Evolutionary conservation across 2,797 vertebrate genomes (phyloP).

Genomic region (Potorous gilbertii): DNA sequence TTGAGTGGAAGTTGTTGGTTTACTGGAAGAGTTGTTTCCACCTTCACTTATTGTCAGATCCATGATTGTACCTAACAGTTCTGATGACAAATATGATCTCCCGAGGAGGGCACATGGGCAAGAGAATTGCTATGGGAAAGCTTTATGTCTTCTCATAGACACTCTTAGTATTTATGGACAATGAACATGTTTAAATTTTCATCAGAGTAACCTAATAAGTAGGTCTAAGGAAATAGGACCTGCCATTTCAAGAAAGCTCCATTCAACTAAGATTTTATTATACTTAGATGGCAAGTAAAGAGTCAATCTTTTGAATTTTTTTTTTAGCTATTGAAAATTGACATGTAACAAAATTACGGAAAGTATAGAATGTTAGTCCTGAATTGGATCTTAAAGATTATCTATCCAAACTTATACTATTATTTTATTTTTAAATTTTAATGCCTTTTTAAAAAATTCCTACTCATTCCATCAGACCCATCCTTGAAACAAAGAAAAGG

Average conservation of each 20-base stretch:
- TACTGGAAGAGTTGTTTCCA: not conserved
- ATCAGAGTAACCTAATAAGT: not conserved
- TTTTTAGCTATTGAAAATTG: not conserved
- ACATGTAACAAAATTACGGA: not conserved
- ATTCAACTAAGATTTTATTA: not conserved
- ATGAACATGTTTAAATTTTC: not conserved
- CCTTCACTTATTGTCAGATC: not conserved
- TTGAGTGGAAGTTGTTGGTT: not conserved
- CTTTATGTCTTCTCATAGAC: not conserved
- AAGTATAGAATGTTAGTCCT: not conserved
- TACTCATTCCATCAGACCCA: not conserved
- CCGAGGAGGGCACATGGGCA: not conserved
- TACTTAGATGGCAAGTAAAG: not conserved
- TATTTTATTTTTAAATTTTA: not conserved
- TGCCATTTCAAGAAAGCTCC: not conserved
- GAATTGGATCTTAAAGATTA: not conserved
- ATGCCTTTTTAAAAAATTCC: not conserved
- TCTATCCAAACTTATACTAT: not conserved
- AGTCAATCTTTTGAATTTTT: not conserved
- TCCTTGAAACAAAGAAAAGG: too few species aligned
- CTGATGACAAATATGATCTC: not conserved
- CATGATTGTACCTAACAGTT: not conserved
- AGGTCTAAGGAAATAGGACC: not conserved
- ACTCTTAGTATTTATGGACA: not conserved
- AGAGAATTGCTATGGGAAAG: not conserved